These are phyloP conservation scores for Pseudorhombus dupliciocellatus DNA, from an alignment of 2,113 vertebrate genomes.

Conservation along the genomic window DNA sequence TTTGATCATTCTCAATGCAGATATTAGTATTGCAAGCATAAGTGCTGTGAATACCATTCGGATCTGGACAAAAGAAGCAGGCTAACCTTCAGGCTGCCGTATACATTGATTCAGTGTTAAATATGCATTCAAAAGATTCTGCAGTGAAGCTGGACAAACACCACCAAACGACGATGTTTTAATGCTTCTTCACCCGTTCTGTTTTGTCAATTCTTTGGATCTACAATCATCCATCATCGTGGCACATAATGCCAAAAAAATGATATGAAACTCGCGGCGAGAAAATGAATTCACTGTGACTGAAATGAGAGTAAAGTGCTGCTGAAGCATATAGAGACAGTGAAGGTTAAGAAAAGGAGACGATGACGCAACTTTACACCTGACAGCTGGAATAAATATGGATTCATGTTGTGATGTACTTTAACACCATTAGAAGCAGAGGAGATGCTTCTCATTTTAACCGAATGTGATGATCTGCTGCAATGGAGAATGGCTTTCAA, in stretches of 20 bases:
- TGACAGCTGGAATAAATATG: slow-evolving; percentile 33
- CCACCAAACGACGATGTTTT: slow-evolving; percentile 51
- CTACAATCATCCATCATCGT: slow-evolving; percentile 81
- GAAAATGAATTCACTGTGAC: slow-evolving; percentile 69
- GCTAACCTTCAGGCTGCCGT: slow-evolving; percentile 77
- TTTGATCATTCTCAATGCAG: no score
- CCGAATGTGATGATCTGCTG: neutral
- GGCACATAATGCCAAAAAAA: slow-evolving; percentile 75
- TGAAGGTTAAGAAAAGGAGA: slow-evolving; percentile 70
- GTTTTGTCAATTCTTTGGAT: slow-evolving; percentile 71
- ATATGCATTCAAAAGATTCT: slow-evolving; percentile 77
- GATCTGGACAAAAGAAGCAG: slow-evolving; percentile 56
- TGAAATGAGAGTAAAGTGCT: slow-evolving; percentile 75
- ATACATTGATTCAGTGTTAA: slow-evolving; percentile 75
- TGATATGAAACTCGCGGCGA: slow-evolving; percentile 73
- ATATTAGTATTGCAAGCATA: neutral
- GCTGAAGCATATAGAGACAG: slow-evolving; percentile 69
- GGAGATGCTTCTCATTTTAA: slow-evolving; percentile 16
- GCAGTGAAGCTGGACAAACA: slow-evolving; percentile 61
- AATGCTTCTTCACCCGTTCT: slow-evolving; percentile 13
- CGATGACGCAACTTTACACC: slow-evolving; percentile 36
- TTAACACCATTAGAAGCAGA: slow-evolving; percentile 10
- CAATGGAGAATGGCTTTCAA: neutral
- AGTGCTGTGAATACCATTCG: slow-evolving; percentile 59
- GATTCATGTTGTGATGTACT: slow-evolving; percentile 25